A percentile compares a stretch with the other conserved stretches of the same genome.
Conservation (phyloP, 2,888 invertebrate genomes). For the Pollenia angustigena region DNA sequence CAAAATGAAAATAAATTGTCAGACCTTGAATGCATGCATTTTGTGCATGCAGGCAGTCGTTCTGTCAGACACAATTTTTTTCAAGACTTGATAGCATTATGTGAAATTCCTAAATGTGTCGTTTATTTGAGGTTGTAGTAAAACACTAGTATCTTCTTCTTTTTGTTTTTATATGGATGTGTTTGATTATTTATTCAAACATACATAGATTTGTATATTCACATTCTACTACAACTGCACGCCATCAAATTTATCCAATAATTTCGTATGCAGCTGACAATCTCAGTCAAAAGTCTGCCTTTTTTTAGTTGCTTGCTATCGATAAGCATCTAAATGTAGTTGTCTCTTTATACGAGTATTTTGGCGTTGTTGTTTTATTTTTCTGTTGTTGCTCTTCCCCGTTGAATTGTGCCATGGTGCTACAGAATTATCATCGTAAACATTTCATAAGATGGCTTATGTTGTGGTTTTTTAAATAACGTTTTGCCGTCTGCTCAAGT, state of each 20-base stretch:
- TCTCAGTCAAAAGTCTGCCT: constrained; percentile 66
- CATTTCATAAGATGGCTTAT: constrained; percentile 39
- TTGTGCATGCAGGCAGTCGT: constrained; percentile 33
- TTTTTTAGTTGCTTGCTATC: constrained; percentile 53
- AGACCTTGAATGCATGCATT: constrained; percentile 6
- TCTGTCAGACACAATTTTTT: constrained; percentile 41
- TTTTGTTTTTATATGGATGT: constrained; percentile 32
- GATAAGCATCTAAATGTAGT: constrained; percentile 69
- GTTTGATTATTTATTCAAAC: constrained; percentile 26
- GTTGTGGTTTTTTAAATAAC: constrained; percentile 41
- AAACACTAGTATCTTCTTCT: constrained; percentile 34
- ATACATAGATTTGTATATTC: constrained; percentile 54
- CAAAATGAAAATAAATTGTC: constrained; percentile 39
- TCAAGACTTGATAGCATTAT: constrained; percentile 61
- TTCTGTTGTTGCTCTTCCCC: constrained; percentile 17
- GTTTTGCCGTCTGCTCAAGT: constrained; percentile 20
- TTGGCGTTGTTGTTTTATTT: constrained; percentile 36
- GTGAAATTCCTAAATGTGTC: constrained; percentile 58
- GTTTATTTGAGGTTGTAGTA: constrained; percentile 35
- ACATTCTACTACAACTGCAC: constrained; percentile 38
- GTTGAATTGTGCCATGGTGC: constrained; percentile 12
- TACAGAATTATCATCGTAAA: constrained; percentile 22
- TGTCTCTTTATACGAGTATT: constrained; percentile 44
- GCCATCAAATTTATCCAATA: constrained; percentile 44
- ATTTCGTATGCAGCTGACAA: constrained; percentile 72